A percentile compares a stretch with the other conserved stretches of the same genome.
phyloP scores from a whole-genome alignment of 2,888 invertebrate species.

The Silvanus unidentatus region DNA sequence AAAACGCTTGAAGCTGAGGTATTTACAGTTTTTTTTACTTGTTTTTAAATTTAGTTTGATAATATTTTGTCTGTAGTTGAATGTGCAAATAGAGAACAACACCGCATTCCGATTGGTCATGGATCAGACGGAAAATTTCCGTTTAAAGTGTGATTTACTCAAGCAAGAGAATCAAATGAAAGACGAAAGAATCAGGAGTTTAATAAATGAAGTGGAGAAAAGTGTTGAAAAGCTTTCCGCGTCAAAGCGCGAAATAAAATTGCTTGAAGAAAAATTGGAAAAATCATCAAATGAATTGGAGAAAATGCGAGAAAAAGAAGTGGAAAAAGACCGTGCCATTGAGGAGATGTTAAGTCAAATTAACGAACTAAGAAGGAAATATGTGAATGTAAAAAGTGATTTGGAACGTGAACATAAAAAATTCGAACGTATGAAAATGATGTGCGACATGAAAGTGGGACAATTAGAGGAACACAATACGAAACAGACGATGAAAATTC shows the following conservation, averaged over 20 bases:
- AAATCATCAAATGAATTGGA: slow-evolving; percentile 20
- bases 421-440: slow-evolving; percentile 28
- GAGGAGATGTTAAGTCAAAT: slow-evolving; percentile 25
- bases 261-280: slow-evolving; percentile 23
- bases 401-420: slow-evolving; percentile 25
- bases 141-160: slow-evolving; percentile 20
- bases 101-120: slow-evolving; percentile 28
- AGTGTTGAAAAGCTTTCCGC: slow-evolving; percentile 13
- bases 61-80: slow-evolving; percentile 19
- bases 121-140: slow-evolving; percentile 24
- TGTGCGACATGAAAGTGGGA: slow-evolving; percentile 45
- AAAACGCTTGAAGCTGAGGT: slow-evolving; percentile 28
- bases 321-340: slow-evolving; percentile 21
- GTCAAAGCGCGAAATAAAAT: slow-evolving; percentile 20
- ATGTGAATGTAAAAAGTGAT: slow-evolving; percentile 16
- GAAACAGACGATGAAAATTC: slow-evolving; percentile 30
- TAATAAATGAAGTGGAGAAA: slow-evolving; percentile 21
- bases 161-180: slow-evolving; percentile 24
- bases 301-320: slow-evolving; percentile 19
- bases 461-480: slow-evolving; percentile 47
- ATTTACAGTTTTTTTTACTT: slow-evolving; percentile 4
- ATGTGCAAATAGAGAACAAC: slow-evolving; percentile 27
- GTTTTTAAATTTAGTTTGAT: too few species aligned
- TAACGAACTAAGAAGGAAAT: slow-evolving; percentile 24
- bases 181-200: slow-evolving; percentile 25